A percentile compares a stretch with the other conserved stretches of the same genome.
These are phyloP conservation scores for Ochlodes sylvanus DNA, from an alignment of 2,888 invertebrate species.

Conservation along the genomic window DNA sequence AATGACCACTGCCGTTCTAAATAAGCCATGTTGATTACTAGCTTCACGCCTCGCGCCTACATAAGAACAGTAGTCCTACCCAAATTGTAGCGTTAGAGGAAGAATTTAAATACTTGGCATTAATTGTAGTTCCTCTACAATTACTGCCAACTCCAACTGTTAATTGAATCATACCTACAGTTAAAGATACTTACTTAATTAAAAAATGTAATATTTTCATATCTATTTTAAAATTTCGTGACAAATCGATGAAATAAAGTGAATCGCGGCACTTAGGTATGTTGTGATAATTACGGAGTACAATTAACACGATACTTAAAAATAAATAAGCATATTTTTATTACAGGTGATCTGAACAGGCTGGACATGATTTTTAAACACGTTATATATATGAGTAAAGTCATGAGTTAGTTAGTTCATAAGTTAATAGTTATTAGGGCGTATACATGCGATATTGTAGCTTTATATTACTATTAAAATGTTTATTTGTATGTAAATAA, in stretches of 20 bases:
- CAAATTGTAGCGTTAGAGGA: constrained; percentile 1
- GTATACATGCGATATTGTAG: constrained; percentile 38
- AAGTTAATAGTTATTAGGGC: constrained; percentile 35
- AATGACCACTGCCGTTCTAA: constrained; percentile 27
- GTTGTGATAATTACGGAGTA: constrained; percentile 30
- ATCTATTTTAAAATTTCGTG: neutral
- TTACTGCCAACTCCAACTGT: neutral
- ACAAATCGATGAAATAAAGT: constrained; percentile 15
- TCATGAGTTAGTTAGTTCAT: constrained; percentile 36
- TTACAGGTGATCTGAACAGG: constrained; percentile 31
- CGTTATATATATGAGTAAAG: constrained; percentile 29
- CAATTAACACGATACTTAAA: constrained; percentile 27
- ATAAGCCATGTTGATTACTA: constrained; percentile 21
- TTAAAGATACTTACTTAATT: neutral
- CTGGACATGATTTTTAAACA: constrained; percentile 33
- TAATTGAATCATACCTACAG: neutral
- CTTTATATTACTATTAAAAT: constrained; percentile 29
- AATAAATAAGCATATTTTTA: constrained; percentile 29
- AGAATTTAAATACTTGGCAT: neutral
- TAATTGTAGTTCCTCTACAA: constrained; percentile 26
- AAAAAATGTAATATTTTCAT: neutral
- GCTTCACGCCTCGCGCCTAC: constrained; percentile 11
- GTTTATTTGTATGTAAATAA: constrained; percentile 36
- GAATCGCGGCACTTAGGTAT: constrained; percentile 28
- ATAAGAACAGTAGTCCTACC: neutral